These are phyloP conservation scores for Anas platyrhynchos DNA, from an alignment of 2,113 vertebrate species.

Conservation along the genomic window DNA sequence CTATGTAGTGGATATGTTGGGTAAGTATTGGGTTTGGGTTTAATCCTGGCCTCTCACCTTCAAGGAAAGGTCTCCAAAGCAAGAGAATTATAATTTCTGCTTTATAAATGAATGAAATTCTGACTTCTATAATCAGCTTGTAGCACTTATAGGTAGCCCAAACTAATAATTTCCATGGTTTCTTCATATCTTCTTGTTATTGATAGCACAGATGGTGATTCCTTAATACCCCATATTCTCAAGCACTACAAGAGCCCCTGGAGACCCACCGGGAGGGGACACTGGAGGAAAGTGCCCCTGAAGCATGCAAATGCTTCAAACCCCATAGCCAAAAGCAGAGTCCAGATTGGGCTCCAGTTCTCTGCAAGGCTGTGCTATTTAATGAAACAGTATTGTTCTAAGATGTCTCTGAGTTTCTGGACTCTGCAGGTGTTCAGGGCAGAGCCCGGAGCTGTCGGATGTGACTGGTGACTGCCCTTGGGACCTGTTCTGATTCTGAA, in stretches of 20 bases:
- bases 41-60: neutral
- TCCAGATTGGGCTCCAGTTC: neutral
- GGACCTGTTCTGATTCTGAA: neutral
- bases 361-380: neutral
- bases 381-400: neutral
- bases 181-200: neutral
- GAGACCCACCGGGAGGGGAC: neutral
- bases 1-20: neutral
- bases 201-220: neutral
- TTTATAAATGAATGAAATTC: neutral
- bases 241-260: neutral
- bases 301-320: neutral
- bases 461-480: neutral
- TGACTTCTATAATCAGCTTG: neutral
- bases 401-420: neutral
- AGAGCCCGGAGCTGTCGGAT: rapidly evolving
- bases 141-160: neutral
- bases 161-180: neutral
- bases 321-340: neutral
- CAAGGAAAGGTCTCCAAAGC: neutral
- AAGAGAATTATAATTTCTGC: neutral
- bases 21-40: neutral
- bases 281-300: neutral
- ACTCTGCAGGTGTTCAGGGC: neutral
- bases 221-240: neutral